Conservation (phyloP, 2,797 vertebrate species). For the Hozukius guyotensis region DNA sequence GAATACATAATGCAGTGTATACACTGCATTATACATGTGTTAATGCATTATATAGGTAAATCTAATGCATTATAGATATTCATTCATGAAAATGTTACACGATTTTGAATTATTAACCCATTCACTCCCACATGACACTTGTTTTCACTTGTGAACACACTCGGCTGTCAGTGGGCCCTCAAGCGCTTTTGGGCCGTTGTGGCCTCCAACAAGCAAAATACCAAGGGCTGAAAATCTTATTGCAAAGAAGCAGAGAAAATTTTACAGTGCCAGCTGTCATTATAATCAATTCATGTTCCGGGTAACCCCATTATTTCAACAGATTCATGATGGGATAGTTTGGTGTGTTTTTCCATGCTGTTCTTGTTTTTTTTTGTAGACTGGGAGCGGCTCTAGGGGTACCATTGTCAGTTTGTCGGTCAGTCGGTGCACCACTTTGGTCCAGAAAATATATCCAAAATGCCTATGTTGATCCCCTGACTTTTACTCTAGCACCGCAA, state of each 20-base stretch:
- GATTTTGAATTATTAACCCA: slow-evolving; percentile 7
- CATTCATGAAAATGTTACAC: slow-evolving; percentile 1
- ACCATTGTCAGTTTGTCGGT: neutral
- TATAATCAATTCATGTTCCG: neutral
- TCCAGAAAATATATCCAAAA: neutral
- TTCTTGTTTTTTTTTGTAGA: no score
- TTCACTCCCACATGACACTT: neutral
- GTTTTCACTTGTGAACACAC: neutral
- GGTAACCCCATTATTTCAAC: neutral
- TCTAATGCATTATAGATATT: slow-evolving; percentile 15
- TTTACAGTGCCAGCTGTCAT: neutral
- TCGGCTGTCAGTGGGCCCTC: neutral
- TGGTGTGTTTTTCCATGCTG: neutral
- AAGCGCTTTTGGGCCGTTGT: neutral
- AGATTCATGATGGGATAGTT: neutral
- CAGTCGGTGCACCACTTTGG: neutral
- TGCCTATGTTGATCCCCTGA: neutral
- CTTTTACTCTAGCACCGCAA: neutral
- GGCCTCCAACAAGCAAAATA: neutral
- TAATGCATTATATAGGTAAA: slow-evolving; percentile 11
- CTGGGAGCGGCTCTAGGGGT: no score
- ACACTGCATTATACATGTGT: slow-evolving; percentile 11
- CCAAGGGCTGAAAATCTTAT: neutral
- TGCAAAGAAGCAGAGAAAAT: neutral
- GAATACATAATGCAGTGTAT: slow-evolving; percentile 6